Evolutionary conservation across 2,888 invertebrate genomes (phyloP).

Genomic region (Antitype chi): DNA sequence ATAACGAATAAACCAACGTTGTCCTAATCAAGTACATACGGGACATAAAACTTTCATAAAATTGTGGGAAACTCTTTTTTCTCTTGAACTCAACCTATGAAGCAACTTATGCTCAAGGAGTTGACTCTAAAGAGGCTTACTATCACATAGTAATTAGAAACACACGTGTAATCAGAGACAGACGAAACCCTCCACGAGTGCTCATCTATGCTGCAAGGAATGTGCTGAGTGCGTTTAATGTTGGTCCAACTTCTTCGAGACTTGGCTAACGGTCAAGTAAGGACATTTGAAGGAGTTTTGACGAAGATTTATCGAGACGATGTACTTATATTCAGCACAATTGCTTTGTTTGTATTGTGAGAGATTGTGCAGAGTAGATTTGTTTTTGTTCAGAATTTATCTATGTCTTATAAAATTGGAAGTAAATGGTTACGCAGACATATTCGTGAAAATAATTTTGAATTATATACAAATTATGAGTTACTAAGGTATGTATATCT

Average conservation of each 20-base stretch:
- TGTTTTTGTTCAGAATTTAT: background rate
- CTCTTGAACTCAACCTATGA: background rate
- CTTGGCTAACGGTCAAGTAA: slow-evolving; percentile 53
- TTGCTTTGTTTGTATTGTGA: background rate
- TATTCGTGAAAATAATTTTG: background rate
- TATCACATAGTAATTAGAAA: slow-evolving; percentile 66
- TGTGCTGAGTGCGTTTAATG: slow-evolving; percentile 60
- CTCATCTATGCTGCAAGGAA: slow-evolving; percentile 35
- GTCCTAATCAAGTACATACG: background rate
- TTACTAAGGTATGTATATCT: too few relatives aligned
- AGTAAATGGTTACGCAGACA: background rate
- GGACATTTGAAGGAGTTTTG: slow-evolving; percentile 34
- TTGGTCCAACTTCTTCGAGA: slow-evolving; percentile 42
- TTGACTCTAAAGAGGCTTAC: slow-evolving; percentile 16
- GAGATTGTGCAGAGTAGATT: background rate
- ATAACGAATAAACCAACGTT: background rate
- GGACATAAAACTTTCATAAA: background rate
- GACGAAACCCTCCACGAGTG: slow-evolving; percentile 52
- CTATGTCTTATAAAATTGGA: background rate
- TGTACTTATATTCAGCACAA: slow-evolving; percentile 22
- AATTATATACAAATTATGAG: background rate
- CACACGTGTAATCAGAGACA: slow-evolving; percentile 71
- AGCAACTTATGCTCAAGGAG: background rate
- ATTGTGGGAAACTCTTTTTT: background rate
- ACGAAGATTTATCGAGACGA: slow-evolving; percentile 43